These are phyloP conservation scores for Ellobium chinense DNA, from an alignment of 2,888 invertebrate genomes.

Conservation along the genomic window DNA sequence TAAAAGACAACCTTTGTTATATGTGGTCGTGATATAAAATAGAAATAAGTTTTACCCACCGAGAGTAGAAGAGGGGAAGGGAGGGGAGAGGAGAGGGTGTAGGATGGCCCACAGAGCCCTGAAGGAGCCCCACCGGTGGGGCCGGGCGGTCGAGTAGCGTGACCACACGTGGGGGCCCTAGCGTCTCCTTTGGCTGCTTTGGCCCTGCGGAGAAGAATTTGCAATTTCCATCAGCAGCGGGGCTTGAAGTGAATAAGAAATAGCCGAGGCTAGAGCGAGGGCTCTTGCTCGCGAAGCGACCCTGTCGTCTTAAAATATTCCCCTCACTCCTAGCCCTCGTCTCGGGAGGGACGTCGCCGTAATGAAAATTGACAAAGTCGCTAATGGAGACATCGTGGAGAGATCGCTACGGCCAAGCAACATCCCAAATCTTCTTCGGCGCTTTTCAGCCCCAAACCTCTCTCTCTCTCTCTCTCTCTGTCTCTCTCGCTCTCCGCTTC, in stretches of 20 bases:
- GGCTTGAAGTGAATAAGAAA: conserved; percentile 34
- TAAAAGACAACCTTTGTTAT: too few relatives aligned
- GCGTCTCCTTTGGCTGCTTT: background rate
- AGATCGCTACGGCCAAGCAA: background rate
- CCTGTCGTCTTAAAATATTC: conserved; percentile 48
- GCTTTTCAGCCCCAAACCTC: background rate
- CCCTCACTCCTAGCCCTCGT: conserved; percentile 44
- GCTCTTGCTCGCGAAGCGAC: conserved; percentile 26
- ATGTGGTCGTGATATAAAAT: too few relatives aligned
- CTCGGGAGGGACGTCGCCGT: conserved; percentile 56
- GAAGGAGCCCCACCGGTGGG: background rate
- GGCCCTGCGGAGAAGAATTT: conserved; percentile 28
- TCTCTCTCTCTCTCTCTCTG: background rate
- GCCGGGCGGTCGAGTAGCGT: background rate
- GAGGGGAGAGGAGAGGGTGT: background rate
- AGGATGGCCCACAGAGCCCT: background rate
- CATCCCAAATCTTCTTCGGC: background rate
- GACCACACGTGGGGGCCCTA: background rate
- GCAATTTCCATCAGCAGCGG: conserved; percentile 33
- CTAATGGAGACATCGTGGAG: conserved; percentile 66
- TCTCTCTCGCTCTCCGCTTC: background rate
- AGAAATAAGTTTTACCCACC: too few relatives aligned
- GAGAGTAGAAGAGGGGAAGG: too few relatives aligned
- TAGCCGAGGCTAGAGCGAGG: background rate
- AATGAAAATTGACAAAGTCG: conserved; percentile 69